Percentiles rank a stretch among this genome's conserved stretches.
Evolutionary conservation across 23 tunicate genomes (phyloP).

Genomic region (Halocynthia aurantium): DNA sequence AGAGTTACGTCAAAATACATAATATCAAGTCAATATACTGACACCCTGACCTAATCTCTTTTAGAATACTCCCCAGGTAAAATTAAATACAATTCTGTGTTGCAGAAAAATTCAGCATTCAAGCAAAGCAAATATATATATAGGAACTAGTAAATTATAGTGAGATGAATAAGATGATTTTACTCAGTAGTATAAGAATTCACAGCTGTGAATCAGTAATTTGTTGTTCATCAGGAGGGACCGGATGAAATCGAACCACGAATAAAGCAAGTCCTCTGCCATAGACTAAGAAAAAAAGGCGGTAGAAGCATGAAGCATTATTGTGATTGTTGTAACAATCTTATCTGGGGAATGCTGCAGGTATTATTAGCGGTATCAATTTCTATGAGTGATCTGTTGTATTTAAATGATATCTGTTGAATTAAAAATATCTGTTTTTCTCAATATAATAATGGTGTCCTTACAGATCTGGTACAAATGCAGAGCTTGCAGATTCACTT

Average conservation of each 20-base stretch:
- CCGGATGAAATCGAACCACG: constrained; percentile 23
- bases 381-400: neutral
- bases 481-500: constrained; percentile 52
- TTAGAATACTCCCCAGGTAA: no score
- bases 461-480: constrained; percentile 69
- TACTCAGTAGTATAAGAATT: no score
- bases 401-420: neutral
- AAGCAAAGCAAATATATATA: no score
- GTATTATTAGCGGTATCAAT: neutral
- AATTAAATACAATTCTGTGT: no score
- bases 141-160: no score
- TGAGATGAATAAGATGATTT: no score
- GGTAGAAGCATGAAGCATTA: constrained; percentile 41
- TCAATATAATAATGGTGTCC: no score
- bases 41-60: no score
- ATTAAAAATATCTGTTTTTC: neutral
- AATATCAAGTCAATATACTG: no score
- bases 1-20: neutral
- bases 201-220: no score
- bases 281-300: constrained; percentile 34
- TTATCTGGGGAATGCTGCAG: constrained; percentile 75
- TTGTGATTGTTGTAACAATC: constrained; percentile 84
- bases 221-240: constrained; percentile 24
- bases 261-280: constrained; percentile 39
- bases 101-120: no score